These are phyloP conservation scores for Gobius niger DNA, from an alignment of 2,113 vertebrate species.

Conservation along the genomic window DNA sequence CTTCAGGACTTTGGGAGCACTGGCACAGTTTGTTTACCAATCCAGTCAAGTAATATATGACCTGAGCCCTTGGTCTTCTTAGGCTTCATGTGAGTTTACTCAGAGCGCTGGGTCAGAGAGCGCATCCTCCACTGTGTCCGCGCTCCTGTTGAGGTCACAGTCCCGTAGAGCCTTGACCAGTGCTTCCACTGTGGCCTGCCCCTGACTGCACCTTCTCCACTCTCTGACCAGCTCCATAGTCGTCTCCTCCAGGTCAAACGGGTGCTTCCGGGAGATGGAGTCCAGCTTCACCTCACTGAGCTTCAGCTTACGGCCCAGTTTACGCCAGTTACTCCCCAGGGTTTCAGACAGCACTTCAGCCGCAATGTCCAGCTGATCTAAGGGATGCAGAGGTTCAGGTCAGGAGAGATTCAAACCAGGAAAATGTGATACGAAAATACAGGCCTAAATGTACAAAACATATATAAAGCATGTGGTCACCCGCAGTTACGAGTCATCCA, in stretches of 20 bases:
- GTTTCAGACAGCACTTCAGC: slow-evolving; percentile 65
- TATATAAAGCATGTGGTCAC: too few species aligned
- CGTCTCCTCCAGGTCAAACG: slow-evolving; percentile 67
- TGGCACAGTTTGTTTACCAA: too few species aligned
- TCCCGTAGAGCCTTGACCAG: slow-evolving; percentile 75
- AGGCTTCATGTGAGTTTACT: slow-evolving; percentile 30
- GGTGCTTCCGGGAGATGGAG: slow-evolving; percentile 60
- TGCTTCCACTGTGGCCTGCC: slow-evolving; percentile 53
- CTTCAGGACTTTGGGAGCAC: too few species aligned
- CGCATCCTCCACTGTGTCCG: slow-evolving; percentile 73
- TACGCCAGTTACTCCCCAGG: slow-evolving; percentile 79
- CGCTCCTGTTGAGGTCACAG: slow-evolving; percentile 79
- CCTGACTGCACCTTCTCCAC: slow-evolving; percentile 74
- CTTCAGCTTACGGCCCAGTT: slow-evolving; percentile 75
- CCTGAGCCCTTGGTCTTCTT: too few species aligned
- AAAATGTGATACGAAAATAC: too few species aligned
- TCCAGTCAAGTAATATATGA: too few species aligned
- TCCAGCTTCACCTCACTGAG: slow-evolving; percentile 77
- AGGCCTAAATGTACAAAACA: too few species aligned
- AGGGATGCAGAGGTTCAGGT: not conserved
- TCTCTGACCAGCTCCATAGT: slow-evolving; percentile 71
- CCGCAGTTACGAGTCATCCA: too few species aligned
- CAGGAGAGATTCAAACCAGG: too few species aligned
- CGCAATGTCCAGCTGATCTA: slow-evolving; percentile 75
- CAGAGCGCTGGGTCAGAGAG: slow-evolving; percentile 30